phyloP scores from a whole-genome alignment of 2,888 invertebrate species.

The Zhengitettix transpicula region DNA sequence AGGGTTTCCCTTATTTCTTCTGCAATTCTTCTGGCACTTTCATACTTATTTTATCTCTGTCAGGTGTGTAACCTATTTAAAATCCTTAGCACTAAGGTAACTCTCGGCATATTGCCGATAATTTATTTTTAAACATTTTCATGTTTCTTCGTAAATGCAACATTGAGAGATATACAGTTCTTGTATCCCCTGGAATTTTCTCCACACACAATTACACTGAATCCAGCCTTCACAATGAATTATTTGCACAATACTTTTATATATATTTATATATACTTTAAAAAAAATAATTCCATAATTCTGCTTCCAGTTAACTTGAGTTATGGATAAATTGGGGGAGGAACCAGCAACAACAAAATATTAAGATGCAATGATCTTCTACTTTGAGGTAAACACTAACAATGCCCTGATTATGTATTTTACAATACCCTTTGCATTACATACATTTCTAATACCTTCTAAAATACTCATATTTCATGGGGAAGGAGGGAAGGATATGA shows the following conservation, averaged over 20 bases:
- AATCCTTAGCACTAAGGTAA: conserved; percentile 5
- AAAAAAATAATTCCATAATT: not conserved
- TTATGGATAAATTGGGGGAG: not conserved
- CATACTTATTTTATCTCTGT: not conserved
- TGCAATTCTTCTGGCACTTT: conserved; percentile 10
- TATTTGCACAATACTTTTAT: not conserved
- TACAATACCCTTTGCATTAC: not conserved
- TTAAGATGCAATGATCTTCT: not conserved
- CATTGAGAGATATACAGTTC: not conserved
- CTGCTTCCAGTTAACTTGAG: not conserved
- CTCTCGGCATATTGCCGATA: conserved; percentile 2
- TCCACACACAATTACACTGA: not conserved
- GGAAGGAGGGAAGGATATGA: no score
- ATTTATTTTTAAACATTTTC: not conserved
- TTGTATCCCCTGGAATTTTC: not conserved
- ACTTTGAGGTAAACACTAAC: not conserved
- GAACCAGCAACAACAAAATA: not conserved
- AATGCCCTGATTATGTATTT: not conserved
- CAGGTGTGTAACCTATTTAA: conserved; percentile 7
- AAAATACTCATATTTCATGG: not conserved
- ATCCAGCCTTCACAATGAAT: not conserved
- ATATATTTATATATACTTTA: not conserved
- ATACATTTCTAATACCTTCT: not conserved
- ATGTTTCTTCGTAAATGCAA: not conserved
- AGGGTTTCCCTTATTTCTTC: conserved; percentile 6